A percentile compares a stretch with the other conserved stretches of the same genome.
phyloP scores from a whole-genome alignment of 2,113 vertebrate genomes.

The Oreochromis niloticus region DNA sequence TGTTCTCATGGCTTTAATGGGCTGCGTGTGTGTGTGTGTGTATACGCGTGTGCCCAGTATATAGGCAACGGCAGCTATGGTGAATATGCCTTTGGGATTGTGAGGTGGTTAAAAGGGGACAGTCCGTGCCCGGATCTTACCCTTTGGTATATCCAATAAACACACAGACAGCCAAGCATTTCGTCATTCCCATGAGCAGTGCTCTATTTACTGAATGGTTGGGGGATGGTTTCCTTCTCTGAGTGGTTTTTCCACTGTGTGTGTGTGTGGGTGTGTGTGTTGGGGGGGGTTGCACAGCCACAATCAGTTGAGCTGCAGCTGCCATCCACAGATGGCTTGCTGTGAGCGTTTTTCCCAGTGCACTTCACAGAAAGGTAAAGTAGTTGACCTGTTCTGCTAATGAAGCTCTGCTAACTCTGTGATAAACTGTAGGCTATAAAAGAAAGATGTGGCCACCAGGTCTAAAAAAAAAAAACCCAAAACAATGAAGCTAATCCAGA shows the following conservation, averaged over 20 bases:
- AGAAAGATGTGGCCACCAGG: not conserved
- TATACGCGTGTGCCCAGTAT: not conserved
- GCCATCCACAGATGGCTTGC: not conserved
- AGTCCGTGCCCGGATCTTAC: not conserved
- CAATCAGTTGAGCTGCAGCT: not conserved
- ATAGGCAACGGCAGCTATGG: not conserved
- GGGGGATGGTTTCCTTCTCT: not conserved
- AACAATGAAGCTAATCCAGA: not conserved
- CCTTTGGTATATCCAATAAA: not conserved
- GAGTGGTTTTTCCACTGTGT: not conserved
- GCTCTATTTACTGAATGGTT: conserved; percentile 4
- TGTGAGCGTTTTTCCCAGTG: not conserved
- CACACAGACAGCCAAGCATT: not conserved
- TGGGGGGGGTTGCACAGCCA: not conserved
- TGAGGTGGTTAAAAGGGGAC: conserved; percentile 9
- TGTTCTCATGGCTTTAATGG: not conserved
- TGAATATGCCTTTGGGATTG: not conserved
- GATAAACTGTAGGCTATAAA: not conserved
- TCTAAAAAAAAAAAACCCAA: not conserved
- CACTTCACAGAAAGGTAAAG: not conserved
- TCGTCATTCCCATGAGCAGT: conserved; percentile 15
- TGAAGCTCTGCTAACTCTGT: not conserved
- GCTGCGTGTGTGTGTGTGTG: not conserved
- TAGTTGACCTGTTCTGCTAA: not conserved
- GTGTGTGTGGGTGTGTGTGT: not conserved